Percentiles rank a stretch among this genome's conserved stretches.
phyloP scores from a whole-genome alignment of 2,888 invertebrate species.

The Euphydryas editha region DNA sequence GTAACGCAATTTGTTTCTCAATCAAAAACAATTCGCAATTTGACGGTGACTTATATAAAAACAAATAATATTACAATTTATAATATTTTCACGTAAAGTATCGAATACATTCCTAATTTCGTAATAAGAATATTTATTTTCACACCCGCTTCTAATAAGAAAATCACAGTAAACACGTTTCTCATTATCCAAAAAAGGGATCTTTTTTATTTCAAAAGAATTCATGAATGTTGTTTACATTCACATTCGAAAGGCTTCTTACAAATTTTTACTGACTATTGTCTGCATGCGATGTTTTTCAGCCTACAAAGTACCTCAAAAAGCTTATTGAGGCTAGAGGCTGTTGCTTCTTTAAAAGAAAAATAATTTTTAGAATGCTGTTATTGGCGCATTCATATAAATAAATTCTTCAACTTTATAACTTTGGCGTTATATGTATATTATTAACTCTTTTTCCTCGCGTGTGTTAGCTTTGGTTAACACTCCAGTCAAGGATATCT shows the following conservation, averaged over 20 bases:
- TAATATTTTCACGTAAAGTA: background rate
- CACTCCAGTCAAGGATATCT: too few relatives aligned
- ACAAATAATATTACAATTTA: background rate
- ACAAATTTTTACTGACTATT: background rate
- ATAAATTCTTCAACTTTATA: too few relatives aligned
- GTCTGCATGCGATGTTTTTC: too few relatives aligned
- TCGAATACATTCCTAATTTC: constrained; percentile 7
- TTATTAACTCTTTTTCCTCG: too few relatives aligned
- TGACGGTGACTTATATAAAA: background rate
- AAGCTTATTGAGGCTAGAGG: too few relatives aligned
- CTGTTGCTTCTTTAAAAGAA: too few relatives aligned
- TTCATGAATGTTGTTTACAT: constrained; percentile 1
- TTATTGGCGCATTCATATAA: too few relatives aligned
- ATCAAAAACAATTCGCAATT: background rate
- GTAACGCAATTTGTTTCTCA: too few relatives aligned
- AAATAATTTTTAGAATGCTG: too few relatives aligned
- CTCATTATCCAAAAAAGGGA: background rate
- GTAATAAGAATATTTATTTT: background rate
- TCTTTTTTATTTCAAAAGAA: background rate
- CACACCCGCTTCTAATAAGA: background rate
- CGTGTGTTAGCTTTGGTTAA: too few relatives aligned
- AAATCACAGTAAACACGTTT: background rate
- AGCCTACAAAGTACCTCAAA: too few relatives aligned
- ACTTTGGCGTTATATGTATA: too few relatives aligned
- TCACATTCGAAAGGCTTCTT: background rate